Percentiles rank a stretch among this genome's conserved stretches.
These are phyloP conservation scores for Hippotragus niger DNA, from an alignment of 2,113 vertebrate species.

Conservation along the genomic window DNA sequence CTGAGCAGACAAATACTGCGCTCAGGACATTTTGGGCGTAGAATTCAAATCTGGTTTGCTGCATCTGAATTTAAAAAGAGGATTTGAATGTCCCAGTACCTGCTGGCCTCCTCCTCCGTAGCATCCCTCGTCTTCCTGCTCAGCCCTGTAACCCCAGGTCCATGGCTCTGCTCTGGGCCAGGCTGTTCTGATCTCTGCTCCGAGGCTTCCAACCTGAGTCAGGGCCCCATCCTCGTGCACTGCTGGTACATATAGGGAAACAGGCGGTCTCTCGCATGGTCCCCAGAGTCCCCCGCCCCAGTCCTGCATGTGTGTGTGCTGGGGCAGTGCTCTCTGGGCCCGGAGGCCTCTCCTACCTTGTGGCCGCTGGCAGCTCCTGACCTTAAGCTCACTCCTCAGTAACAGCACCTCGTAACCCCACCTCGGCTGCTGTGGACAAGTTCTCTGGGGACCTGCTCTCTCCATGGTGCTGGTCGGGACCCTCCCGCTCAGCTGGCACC, in stretches of 20 bases:
- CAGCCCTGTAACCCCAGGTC: too few species aligned
- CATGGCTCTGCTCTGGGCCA: not conserved
- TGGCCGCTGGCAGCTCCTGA: slow-evolving; percentile 33
- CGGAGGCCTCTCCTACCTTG: slow-evolving; percentile 77
- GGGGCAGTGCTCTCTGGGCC: not conserved
- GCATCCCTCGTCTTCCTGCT: not conserved
- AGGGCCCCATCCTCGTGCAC: accelerated
- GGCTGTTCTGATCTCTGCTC: not conserved
- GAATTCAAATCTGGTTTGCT: not conserved
- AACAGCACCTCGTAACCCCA: slow-evolving; percentile 56
- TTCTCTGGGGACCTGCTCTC: not conserved
- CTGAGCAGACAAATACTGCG: not conserved
- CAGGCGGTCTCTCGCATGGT: too few species aligned
- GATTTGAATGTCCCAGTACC: not conserved
- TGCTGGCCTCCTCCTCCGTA: not conserved
- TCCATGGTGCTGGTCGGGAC: slow-evolving; percentile 7
- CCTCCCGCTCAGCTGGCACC: not conserved
- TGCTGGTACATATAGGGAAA: not conserved
- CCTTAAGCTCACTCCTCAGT: slow-evolving; percentile 65
- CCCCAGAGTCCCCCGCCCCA: not conserved
- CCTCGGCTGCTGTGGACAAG: not conserved
- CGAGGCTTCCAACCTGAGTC: not conserved
- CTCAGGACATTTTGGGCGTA: not conserved
- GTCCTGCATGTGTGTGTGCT: not conserved
- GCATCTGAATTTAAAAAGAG: not conserved